Percentiles rank a stretch among this genome's conserved stretches.
Evolutionary conservation across 2,888 invertebrate species (phyloP).

Genomic region (Conops quadrifasciatus): DNA sequence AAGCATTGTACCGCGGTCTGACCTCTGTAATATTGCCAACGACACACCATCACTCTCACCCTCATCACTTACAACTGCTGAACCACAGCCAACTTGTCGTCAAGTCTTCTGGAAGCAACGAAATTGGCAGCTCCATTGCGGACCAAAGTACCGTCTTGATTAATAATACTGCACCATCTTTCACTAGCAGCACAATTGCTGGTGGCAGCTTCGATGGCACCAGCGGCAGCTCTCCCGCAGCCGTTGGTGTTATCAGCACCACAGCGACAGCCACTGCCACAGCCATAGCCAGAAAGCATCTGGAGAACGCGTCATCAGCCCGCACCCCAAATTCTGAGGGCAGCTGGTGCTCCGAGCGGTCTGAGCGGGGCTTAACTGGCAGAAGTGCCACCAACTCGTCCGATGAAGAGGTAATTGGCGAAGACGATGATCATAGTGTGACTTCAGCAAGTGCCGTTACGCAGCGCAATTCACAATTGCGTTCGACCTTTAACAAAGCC

Average conservation of each 20-base stretch:
- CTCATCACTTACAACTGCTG: constrained; percentile 47
- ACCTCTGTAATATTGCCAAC: constrained; percentile 49
- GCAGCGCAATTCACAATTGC: constrained; percentile 78
- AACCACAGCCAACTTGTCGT: constrained; percentile 41
- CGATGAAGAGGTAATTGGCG: constrained; percentile 70
- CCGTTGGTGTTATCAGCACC: constrained; percentile 44
- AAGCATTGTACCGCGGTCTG: constrained; percentile 50
- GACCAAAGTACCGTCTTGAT: constrained; percentile 34
- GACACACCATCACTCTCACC: constrained; percentile 52
- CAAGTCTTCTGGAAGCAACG: constrained; percentile 43
- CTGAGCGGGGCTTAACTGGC: constrained; percentile 45
- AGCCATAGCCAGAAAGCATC: constrained; percentile 43
- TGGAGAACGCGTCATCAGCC: constrained; percentile 55
- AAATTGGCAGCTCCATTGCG: constrained; percentile 31
- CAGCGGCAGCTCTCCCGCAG: constrained; percentile 56
- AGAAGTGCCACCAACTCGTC: constrained; percentile 64
- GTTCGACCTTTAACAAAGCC: constrained; percentile 83
- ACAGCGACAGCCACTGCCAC: constrained; percentile 47
- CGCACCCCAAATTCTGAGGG: constrained; percentile 68
- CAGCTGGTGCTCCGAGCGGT: constrained; percentile 70
- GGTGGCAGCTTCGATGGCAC: constrained; percentile 61
- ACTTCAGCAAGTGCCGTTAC: constrained; percentile 58
- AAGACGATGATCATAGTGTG: constrained; percentile 61
- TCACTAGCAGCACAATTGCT: constrained; percentile 57
- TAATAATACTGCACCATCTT: constrained; percentile 42